These are phyloP conservation scores for Campoletis sonorensis DNA, from an alignment of 1,140 invertebrate genomes.

Conservation along the genomic window DNA sequence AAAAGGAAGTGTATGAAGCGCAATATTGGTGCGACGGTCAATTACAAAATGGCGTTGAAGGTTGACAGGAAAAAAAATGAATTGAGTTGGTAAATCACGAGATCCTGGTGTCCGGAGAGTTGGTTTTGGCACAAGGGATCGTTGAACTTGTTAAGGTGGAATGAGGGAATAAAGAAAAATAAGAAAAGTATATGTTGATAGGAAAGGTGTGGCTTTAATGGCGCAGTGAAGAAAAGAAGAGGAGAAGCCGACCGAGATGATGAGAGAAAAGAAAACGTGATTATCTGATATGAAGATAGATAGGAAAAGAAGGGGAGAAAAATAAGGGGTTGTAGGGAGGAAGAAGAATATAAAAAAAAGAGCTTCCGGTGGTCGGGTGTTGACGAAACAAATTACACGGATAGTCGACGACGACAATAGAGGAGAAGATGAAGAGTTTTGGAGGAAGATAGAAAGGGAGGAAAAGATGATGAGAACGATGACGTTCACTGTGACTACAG, in stretches of 20 bases:
- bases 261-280: constrained; percentile 37
- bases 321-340: background rate
- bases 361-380: constrained; percentile 52
- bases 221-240: background rate
- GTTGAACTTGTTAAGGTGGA: too few species aligned
- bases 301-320: background rate
- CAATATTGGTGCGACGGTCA: background rate
- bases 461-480: constrained; percentile 5
- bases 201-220: background rate
- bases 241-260: background rate
- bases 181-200: background rate
- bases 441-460: background rate
- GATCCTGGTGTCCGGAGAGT: background rate
- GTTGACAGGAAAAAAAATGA: background rate
- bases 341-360: too few species aligned
- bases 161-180: background rate
- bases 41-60: background rate
- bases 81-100: background rate
- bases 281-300: constrained; percentile 16
- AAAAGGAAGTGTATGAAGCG: constrained; percentile 7
- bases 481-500: background rate
- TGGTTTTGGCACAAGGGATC: background rate
- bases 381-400: constrained; percentile 64
- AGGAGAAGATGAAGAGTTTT: constrained; percentile 11
- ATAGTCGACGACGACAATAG: constrained; percentile 53